Evolutionary conservation across 2,888 invertebrate species (phyloP), one percentile per base, ranked within the genome.

Genomic region (Bursaphelenchus okinawaensis): DNA sequence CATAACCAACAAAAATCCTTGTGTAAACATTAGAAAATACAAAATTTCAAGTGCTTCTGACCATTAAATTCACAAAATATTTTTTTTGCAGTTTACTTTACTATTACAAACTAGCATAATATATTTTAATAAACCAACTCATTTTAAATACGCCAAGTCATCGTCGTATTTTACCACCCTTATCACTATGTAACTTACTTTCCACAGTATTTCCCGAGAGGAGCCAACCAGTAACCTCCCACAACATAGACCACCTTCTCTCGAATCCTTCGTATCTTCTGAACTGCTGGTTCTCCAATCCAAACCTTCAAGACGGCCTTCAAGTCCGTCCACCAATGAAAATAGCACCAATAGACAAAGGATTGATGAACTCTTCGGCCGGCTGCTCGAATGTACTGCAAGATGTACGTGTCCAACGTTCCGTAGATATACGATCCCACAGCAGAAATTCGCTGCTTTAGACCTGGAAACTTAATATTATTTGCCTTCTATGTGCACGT

Each of bases 261-360:
- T 52, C 64, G 31, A 24, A 72, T 69, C 51, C 56, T 23, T 22
- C 31, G 51, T 22, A 68, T 55, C 29, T 56, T 55, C 20, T 55
- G 20, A 55, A 27, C 51, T 28, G 69, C 23, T 29, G 68, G 68
- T 8, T 28, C 28, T 26, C 52, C 62, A 26, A 68, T 52, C 20
- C 19, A 24, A 19, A 26, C 29, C 26, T 31, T 22, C 22, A 65
- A 64, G 72, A 73, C 73, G 22, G 67, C 67, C 29, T 71, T 72
- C 27, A 80, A 62, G 23, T 68, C 70, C 22, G 75, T 73, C 74
- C 75, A 76, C 79, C 79, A 80, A 60, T 78, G 73, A 19, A 77
- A 79, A 69, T 71, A 77, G 62, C 80, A 64, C 75, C 77, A 78
- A 63, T 80, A 80, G 20, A 70, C 59, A 9, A 76, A 52, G 24